Evolutionary conservation across 2,888 invertebrate species (phyloP).

Genomic region (Adelognathus sp.): DNA sequence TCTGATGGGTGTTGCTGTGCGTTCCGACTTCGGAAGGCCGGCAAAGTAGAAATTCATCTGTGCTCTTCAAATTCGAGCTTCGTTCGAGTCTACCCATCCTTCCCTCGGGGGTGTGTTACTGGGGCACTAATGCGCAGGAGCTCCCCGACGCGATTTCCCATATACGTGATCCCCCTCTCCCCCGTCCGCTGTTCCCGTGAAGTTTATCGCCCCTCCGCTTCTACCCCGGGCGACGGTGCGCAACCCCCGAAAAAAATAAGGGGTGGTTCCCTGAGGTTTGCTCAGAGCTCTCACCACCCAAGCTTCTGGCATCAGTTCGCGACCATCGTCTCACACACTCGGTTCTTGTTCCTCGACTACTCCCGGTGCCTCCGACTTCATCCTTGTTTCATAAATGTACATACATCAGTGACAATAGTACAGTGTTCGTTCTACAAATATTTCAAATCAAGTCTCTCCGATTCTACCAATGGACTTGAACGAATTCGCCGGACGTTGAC

Average conservation of each 20-base stretch:
- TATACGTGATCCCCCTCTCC: constrained; percentile 54
- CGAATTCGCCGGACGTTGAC: neutral
- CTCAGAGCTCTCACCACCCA: constrained; percentile 65
- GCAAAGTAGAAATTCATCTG: neutral
- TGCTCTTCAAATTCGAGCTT: constrained; percentile 59
- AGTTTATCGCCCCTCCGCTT: constrained; percentile 39
- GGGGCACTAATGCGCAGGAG: constrained; percentile 79
- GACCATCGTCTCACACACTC: constrained; percentile 21
- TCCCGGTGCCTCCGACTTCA: neutral
- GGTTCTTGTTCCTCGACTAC: neutral
- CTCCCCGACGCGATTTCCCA: constrained; percentile 70
- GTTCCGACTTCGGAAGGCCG: too few species aligned
- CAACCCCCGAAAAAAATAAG: constrained; percentile 66
- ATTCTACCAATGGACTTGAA: neutral
- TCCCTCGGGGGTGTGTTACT: constrained; percentile 77
- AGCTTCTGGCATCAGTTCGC: constrained; percentile 35
- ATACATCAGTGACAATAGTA: constrained; percentile 1
- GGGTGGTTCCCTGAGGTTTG: constrained; percentile 73
- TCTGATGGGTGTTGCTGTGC: too few species aligned
- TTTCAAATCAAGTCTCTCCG: neutral
- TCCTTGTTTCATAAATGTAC: neutral
- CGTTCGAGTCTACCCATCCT: constrained; percentile 64
- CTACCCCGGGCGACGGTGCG: constrained; percentile 47
- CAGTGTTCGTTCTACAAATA: neutral
- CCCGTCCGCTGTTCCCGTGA: constrained; percentile 17